Base-by-base conservation (phyloP, 92 coral and sea anemone genomes). In the Siderastrea radians region DNA sequence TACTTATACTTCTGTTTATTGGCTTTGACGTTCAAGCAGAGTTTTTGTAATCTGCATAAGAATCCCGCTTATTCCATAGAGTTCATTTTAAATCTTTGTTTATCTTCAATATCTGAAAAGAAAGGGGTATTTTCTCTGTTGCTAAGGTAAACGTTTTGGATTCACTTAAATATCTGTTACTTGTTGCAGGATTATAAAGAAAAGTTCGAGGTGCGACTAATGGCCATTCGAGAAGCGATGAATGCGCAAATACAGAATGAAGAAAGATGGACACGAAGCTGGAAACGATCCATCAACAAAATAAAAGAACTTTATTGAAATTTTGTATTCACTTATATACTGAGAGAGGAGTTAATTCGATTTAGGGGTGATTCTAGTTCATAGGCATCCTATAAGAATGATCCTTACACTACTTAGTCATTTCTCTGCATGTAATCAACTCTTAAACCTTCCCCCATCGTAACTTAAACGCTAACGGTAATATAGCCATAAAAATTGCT, bases 241-340 rank as follows among this genome's bases (percentile, higher is more conserved):
- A 81, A 78, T 54, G 83, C 91, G 1, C 91, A 91, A 52, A 72
- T 91, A 1, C 91, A 90, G 72, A 90, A 97, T 57, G 99, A 92
- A 50, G 99, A 86, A 69, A 89, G 95, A 72, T 97, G 99, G 99
- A 87, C 86, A 48, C 87, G 83, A 58, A 97, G 95, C 67, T 97
- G 99, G 99, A 68, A 95, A 78, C 67, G 95, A 77, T 97, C 99
- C 4, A 92, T 95, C 50, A 86, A 83, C 57, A 93, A 94, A 81
- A 97, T 97, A 54, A 94, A 97, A 83, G 94, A 97, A 74, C 91
- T 97, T 64, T 95, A 97, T 59, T 97, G 74, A 95, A 45, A 82
- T 12, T 11, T 10, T 7, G 19, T 1, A 3, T 47, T 16, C 46
- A 50, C 10, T 8, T 12, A 17, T 9, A 7, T 3, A 55, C 65